These are phyloP conservation scores for Liparis tanakae DNA, from an alignment of 2,797 vertebrate species.

Conservation along the genomic window DNA sequence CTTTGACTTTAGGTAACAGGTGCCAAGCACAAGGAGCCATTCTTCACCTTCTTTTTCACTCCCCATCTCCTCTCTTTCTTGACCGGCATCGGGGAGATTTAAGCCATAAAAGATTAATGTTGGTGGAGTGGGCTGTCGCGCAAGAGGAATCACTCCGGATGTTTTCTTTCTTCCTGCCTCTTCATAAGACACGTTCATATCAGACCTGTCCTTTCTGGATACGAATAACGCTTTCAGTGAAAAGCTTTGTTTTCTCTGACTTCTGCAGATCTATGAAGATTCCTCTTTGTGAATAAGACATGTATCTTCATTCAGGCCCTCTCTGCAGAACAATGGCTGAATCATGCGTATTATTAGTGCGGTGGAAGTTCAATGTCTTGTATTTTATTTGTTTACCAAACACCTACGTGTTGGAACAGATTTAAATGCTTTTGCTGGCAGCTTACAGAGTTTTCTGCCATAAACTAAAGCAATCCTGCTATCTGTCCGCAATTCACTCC, in stretches of 20 bases:
- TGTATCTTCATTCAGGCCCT: constrained; percentile 16
- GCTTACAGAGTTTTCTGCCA: constrained; percentile 34
- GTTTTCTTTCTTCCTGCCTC: constrained; percentile 55
- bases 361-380: background rate
- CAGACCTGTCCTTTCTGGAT: constrained; percentile 33
- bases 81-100: constrained; percentile 36
- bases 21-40: constrained; percentile 32
- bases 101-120: constrained; percentile 66
- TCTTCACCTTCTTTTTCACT: constrained; percentile 14
- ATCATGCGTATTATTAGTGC: constrained; percentile 21
- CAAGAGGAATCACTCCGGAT: constrained; percentile 38
- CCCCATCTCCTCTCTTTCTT: constrained; percentile 26
- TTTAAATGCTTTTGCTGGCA: constrained; percentile 46
- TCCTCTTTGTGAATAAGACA: constrained; percentile 14
- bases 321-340: constrained; percentile 20
- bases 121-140: constrained; percentile 30
- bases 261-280: constrained; percentile 21
- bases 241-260: constrained; percentile 18
- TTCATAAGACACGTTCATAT: constrained; percentile 33
- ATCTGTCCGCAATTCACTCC: constrained; percentile 55
- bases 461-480: constrained; percentile 39
- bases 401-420: constrained; percentile 28
- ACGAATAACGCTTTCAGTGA: constrained; percentile 12
- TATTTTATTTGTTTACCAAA: constrained; percentile 15
- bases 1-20: constrained; percentile 53